phyloP scores from a whole-genome alignment of 2,797 vertebrate genomes.

The Miichthys miiuy region DNA sequence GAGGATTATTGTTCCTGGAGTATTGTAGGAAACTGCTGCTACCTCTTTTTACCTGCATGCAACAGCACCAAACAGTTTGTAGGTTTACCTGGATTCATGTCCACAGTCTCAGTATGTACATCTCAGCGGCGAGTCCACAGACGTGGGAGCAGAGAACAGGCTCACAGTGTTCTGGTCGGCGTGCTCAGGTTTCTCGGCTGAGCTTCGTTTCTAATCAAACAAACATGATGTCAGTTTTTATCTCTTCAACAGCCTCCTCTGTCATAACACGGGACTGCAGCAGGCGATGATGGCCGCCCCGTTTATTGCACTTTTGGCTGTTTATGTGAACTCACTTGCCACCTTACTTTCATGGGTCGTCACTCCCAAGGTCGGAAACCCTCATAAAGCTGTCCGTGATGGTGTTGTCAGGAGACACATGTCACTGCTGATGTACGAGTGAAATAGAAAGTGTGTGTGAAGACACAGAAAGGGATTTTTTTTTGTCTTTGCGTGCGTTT shows the following conservation, averaged over 20 bases:
- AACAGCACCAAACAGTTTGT: not conserved
- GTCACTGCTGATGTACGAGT: slow-evolving; percentile 20
- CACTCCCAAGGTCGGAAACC: not conserved
- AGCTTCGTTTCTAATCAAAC: not conserved
- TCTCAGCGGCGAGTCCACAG: too few species aligned
- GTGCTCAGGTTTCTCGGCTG: too few species aligned
- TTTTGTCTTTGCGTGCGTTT: not conserved
- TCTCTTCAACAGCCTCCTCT: not conserved
- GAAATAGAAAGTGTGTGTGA: not conserved
- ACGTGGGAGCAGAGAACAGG: too few species aligned
- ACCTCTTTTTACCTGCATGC: too few species aligned
- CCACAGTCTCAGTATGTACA: too few species aligned
- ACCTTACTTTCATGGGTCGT: not conserved
- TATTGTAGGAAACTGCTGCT: too few species aligned
- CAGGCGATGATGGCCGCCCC: not conserved
- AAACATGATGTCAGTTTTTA: not conserved
- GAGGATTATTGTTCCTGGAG: too few species aligned
- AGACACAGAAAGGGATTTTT: not conserved
- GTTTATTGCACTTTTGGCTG: not conserved
- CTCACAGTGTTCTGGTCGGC: too few species aligned
- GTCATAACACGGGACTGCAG: not conserved
- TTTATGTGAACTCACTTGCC: not conserved
- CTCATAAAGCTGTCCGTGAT: slow-evolving; percentile 14
- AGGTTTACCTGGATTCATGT: not conserved
- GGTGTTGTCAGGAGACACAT: not conserved